Conservation (phyloP, 2,113 vertebrate genomes). For the Mustelus asterias region DNA sequence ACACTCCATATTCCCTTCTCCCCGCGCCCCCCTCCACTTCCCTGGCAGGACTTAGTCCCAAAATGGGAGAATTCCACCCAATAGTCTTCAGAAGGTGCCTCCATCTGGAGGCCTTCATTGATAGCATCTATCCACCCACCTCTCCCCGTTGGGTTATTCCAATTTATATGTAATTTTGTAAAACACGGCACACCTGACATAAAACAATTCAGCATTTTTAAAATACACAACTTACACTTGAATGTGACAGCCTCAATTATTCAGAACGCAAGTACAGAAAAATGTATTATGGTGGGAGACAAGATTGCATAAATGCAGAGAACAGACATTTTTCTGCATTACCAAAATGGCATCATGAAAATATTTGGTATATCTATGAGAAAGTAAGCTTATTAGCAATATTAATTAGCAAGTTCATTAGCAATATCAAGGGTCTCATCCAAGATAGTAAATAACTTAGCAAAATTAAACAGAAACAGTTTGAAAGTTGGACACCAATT, state of each 20-base stretch:
- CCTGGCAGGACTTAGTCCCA: too few species aligned
- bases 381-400: background rate
- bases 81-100: too few species aligned
- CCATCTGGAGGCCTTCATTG: too few species aligned
- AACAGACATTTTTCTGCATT: background rate
- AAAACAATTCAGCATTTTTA: background rate
- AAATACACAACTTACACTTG: background rate
- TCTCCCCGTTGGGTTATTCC: background rate
- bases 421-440: background rate
- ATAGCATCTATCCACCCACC: too few species aligned
- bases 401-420: background rate
- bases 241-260: background rate
- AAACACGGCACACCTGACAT: background rate
- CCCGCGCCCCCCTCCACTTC: too few species aligned
- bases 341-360: background rate
- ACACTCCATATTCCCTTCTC: too few species aligned
- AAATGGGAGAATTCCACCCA: too few species aligned
- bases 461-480: background rate
- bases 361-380: background rate
- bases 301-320: background rate
- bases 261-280: background rate
- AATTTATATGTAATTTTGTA: background rate
- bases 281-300: background rate
- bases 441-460: background rate
- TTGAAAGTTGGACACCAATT: background rate